Conservation (phyloP, 2,797 vertebrate genomes). For the Xenentodon cancila region DNA sequence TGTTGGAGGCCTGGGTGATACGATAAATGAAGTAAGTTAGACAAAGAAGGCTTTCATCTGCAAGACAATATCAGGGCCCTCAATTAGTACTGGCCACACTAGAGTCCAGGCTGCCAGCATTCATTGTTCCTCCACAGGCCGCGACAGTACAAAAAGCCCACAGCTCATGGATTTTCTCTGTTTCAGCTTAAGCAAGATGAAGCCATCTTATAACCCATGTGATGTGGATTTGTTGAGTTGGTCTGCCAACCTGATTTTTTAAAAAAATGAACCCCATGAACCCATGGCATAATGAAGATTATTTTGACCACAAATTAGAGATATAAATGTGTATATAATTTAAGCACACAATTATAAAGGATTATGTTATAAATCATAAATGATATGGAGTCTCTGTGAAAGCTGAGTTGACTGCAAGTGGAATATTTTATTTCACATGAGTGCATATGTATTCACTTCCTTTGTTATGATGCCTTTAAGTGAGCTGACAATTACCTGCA, state of each 20-base stretch:
- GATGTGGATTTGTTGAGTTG: constrained; percentile 62
- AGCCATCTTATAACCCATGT: constrained; percentile 76
- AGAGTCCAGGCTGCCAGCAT: constrained; percentile 75
- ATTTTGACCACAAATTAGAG: not conserved
- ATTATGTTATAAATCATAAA: too few species aligned
- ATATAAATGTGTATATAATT: not conserved
- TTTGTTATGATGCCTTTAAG: too few species aligned
- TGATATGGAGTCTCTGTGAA: too few species aligned
- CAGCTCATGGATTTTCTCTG: constrained; percentile 63
- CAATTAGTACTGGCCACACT: constrained; percentile 83
- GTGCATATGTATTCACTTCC: too few species aligned
- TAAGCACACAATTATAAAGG: too few species aligned
- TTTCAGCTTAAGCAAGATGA: constrained; percentile 67
- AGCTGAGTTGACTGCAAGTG: too few species aligned
- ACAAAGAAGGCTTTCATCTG: constrained; percentile 89
- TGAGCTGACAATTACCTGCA: too few species aligned
- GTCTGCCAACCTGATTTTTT: constrained; percentile 49
- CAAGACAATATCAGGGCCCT: constrained; percentile 82
- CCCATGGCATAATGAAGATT: constrained; percentile 15
- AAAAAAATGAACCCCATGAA: constrained; percentile 64
- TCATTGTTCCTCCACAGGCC: constrained; percentile 52
- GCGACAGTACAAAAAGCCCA: constrained; percentile 51
- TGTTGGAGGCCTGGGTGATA: constrained; percentile 78
- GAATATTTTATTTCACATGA: too few species aligned
- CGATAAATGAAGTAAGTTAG: constrained; percentile 74